Conservation (phyloP, 30 jellyfish, hydroid and myxozoan species). For the Cassiopea andromeda region DNA sequence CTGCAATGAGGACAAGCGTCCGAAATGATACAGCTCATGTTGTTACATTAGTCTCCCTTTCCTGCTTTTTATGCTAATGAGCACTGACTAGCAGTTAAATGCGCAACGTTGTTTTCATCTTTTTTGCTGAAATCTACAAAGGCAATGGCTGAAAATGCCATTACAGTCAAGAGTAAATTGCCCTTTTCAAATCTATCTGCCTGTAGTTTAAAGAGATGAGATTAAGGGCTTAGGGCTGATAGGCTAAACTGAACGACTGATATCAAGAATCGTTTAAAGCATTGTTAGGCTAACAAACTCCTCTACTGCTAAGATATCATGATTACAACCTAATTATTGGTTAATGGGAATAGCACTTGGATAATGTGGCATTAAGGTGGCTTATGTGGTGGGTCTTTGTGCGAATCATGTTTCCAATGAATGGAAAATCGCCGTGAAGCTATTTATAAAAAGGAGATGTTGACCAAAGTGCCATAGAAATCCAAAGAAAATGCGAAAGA, state of each 20-base stretch:
- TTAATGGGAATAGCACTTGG: conserved; percentile 68
- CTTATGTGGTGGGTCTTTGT: conserved; percentile 20
- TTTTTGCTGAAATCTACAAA: not conserved
- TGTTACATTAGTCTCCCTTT: not conserved
- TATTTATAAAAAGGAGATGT: conserved; percentile 39
- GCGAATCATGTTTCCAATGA: conserved; percentile 47
- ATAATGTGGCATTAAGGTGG: conserved; percentile 26
- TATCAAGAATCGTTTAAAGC: conserved; percentile 32
- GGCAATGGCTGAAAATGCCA: conserved; percentile 50
- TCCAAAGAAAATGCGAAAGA: conserved; percentile 42
- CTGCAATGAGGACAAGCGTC: conserved; percentile 34
- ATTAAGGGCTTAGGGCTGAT: conserved; percentile 29
- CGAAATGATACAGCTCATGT: conserved; percentile 10
- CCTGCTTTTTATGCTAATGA: not conserved
- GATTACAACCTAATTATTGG: conserved; percentile 47
- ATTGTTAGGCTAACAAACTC: conserved; percentile 26
- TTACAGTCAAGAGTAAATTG: conserved; percentile 52
- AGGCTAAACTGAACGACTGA: conserved; percentile 37
- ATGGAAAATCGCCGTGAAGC: conserved; percentile 40
- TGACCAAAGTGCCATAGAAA: conserved; percentile 45
- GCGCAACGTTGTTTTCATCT: not conserved
- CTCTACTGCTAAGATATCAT: conserved; percentile 42
- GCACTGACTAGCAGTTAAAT: not conserved
- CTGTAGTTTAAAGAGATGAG: conserved; percentile 38
- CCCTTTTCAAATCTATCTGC: conserved; percentile 51